Percentiles rank a stretch among this genome's conserved stretches.
Evolutionary conservation across 92 coral and sea anemone species (phyloP).

Genomic region (Pocillopora grandis): DNA sequence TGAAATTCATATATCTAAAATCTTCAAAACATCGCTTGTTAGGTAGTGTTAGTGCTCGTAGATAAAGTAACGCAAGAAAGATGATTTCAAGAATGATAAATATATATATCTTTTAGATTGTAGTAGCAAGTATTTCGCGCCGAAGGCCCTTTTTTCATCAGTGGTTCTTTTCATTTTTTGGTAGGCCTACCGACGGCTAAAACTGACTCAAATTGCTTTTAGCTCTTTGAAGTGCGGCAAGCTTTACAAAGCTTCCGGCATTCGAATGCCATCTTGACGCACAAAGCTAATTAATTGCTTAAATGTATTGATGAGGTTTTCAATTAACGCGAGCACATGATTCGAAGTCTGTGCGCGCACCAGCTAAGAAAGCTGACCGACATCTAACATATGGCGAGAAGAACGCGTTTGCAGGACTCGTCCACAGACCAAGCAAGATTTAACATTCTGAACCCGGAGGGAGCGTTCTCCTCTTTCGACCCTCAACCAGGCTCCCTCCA

Average conservation of each 20-base stretch:
- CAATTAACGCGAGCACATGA: background rate
- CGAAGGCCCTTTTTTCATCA: too few species aligned
- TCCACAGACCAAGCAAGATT: constrained; percentile 67
- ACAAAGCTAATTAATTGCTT: background rate
- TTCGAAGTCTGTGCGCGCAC: background rate
- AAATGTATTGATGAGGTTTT: background rate
- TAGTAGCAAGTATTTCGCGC: too few species aligned
- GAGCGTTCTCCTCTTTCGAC: constrained; percentile 32
- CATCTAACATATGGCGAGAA: constrained; percentile 71
- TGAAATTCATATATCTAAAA: too few species aligned
- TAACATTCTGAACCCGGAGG: constrained; percentile 76
- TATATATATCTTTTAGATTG: too few species aligned
- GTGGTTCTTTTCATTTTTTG: too few species aligned
- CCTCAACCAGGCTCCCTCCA: constrained; percentile 65
- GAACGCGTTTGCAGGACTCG: constrained; percentile 75
- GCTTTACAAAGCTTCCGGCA: background rate
- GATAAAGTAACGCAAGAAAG: too few species aligned
- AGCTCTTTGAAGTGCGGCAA: too few species aligned
- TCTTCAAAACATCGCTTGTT: too few species aligned
- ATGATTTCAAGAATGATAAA: too few species aligned
- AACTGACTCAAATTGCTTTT: too few species aligned
- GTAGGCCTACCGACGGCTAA: too few species aligned
- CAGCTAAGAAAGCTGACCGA: constrained; percentile 1
- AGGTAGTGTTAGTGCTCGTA: too few species aligned
- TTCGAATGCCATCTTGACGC: constrained; percentile 17